Evolutionary conservation across 2,888 invertebrate genomes (phyloP).

Genomic region (Clostera curtula): DNA sequence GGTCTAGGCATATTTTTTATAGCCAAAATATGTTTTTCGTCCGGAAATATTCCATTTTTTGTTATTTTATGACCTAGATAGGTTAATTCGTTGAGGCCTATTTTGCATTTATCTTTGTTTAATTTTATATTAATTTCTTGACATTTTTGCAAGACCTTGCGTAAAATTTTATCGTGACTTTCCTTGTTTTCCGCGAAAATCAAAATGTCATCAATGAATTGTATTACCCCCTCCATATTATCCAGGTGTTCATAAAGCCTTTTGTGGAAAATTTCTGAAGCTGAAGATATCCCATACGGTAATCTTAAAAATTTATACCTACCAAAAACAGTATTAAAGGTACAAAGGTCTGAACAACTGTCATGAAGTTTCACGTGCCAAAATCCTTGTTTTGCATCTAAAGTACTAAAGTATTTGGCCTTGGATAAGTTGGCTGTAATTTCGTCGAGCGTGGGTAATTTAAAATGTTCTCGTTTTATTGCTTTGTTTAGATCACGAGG

Average conservation of each 20-base stretch:
- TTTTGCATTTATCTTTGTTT: not conserved
- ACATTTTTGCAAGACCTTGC: not conserved
- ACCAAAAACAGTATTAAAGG: conserved; percentile 19
- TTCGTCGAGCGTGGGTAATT: conserved; percentile 14
- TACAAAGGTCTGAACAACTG: conserved; percentile 13
- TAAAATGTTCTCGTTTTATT: conserved; percentile 17
- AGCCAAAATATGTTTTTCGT: not conserved
- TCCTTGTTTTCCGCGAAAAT: too few species aligned
- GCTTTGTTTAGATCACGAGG: conserved; percentile 18
- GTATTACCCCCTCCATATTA: conserved; percentile 13
- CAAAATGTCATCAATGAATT: conserved; percentile 17
- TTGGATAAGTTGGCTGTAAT: conserved; percentile 10
- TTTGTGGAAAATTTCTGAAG: conserved; percentile 21
- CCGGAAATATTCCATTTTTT: not conserved
- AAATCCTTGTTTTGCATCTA: conserved; percentile 15
- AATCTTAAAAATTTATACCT: conserved; percentile 19
- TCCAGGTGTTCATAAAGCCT: conserved; percentile 11
- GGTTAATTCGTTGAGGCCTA: not conserved
- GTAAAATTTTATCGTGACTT: not conserved
- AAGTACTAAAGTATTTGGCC: conserved; percentile 16
- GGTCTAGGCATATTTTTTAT: not conserved
- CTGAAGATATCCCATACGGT: conserved; percentile 19
- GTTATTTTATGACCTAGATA: not conserved
- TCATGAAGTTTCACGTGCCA: conserved; percentile 12
- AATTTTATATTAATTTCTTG: too few species aligned